A percentile compares a stretch with the other conserved stretches of the same genome.
These are phyloP conservation scores for Gila robusta DNA, from an alignment of 2,797 vertebrate species.

Conservation along the genomic window DNA sequence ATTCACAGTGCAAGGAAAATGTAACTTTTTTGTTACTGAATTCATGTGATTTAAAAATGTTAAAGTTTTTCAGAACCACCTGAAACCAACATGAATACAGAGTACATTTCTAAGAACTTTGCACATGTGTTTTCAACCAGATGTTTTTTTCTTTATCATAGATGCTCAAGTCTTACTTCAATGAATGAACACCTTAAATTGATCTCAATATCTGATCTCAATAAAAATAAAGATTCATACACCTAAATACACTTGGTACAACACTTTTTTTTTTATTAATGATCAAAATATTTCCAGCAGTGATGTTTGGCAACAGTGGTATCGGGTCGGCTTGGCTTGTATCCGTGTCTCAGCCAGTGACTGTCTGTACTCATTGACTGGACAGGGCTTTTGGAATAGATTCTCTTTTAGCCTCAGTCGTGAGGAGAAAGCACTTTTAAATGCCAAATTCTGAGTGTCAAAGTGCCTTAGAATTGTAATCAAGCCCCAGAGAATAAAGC, in stretches of 20 bases:
- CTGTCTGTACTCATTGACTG: slow-evolving; percentile 28
- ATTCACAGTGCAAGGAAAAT: not conserved
- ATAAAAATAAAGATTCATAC: not conserved
- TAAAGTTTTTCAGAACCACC: not conserved
- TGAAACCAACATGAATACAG: not conserved
- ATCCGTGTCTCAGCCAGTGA: not conserved
- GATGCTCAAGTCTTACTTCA: not conserved
- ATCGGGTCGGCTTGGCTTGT: not conserved
- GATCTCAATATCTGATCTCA: not conserved
- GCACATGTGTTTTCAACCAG: not conserved
- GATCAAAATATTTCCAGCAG: not conserved
- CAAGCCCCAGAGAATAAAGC: slow-evolving; percentile 58
- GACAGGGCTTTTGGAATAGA: slow-evolving; percentile 15
- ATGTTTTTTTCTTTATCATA: not conserved
- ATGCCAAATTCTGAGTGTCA: slow-evolving; percentile 62
- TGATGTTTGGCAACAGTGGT: not conserved
- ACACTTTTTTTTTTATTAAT: not conserved
- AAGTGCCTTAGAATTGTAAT: slow-evolving; percentile 59
- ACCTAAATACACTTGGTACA: not conserved
- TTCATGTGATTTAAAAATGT: not conserved
- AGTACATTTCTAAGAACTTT: not conserved
- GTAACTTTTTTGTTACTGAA: not conserved
- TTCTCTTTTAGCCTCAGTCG: slow-evolving; percentile 42
- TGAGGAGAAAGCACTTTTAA: slow-evolving; percentile 64
- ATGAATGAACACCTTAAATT: not conserved